phyloP scores from a whole-genome alignment of 2,888 invertebrate genomes.

The Rhyacophila evoluta region DNA sequence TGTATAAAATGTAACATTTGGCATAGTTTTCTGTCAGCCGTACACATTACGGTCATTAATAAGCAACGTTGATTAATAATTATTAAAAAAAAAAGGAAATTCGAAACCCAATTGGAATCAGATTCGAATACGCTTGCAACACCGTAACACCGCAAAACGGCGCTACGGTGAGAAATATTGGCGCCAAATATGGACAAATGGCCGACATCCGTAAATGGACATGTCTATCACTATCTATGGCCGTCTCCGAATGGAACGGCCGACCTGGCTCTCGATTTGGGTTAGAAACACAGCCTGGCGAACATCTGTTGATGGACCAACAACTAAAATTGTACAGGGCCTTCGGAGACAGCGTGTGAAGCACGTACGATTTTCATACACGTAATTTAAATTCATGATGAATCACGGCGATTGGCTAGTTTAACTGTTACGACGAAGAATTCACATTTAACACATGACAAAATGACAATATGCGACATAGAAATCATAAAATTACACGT shows the following conservation, averaged over 20 bases:
- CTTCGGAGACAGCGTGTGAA: neutral
- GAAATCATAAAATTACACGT: too few relatives aligned
- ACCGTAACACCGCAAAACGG: neutral
- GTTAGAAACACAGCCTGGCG: neutral
- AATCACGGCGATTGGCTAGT: too few relatives aligned
- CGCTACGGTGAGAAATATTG: neutral
- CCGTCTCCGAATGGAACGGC: neutral
- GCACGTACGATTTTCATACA: neutral
- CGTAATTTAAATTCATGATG: too few relatives aligned
- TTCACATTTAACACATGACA: too few relatives aligned
- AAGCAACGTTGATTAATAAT: neutral
- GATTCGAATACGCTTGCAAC: neutral
- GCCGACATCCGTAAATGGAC: conserved; percentile 31
- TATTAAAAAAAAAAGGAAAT: neutral
- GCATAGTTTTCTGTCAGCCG: too few relatives aligned
- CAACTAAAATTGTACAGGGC: neutral
- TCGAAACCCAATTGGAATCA: neutral
- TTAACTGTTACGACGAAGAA: too few relatives aligned
- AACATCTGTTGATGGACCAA: neutral
- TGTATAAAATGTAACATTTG: too few relatives aligned
- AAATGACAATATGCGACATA: too few relatives aligned
- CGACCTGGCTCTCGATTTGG: neutral
- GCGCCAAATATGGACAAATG: conserved; percentile 34
- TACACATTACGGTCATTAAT: too few relatives aligned
- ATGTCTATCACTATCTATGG: conserved; percentile 25